Evolutionary conservation across 1,140 invertebrate genomes (phyloP), one percentile per base, ranked within the genome.

Genomic region (Pseudomyrmex dendroicus): DNA sequence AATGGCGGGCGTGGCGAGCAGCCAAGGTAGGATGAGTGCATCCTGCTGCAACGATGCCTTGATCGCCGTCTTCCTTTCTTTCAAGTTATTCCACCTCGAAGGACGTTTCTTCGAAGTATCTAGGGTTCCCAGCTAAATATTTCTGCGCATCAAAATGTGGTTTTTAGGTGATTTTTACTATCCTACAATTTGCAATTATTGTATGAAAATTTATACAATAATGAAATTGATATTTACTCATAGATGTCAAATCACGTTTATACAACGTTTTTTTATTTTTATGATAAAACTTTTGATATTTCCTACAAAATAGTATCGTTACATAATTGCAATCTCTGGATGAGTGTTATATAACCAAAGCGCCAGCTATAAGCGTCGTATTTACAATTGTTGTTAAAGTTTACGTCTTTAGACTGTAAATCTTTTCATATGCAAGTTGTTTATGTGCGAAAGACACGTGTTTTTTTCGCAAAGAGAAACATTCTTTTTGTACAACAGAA

Each of bases 1-100:
- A 92, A 93, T 92, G 91, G 90, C 91, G 91, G 91, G 92, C 90
- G 91, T 91, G 92, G 92, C 92, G 61, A 70, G 70, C 83, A 85
- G 82, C 54, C 83, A 67, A 80, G 83, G 88, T 83, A 84, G 86
- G 82, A 83, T 83, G 85, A 89, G 90, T 87, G 90, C 91, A 92
- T 92, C 92, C 92, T 92, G 92, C 89, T 90, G 74, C 84, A 86
- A 70, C 85, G 86, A 89, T 85, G 88, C 85, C 61, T 87, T 91
- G 90, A 90, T 92, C 90, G 84, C 63, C 87, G 76, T 86, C 89
- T 89, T 91, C 90, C 89, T 91, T 68, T 90, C 78, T 74, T 84
- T 84, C 48, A 20, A 78, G 80, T 44, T 72, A 74, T 80, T 70
- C 70, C 68, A 44, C 64, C 66, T 86, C 80, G 74, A 72, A 83